Evolutionary conservation across 2,113 vertebrate genomes (phyloP), one percentile per base, ranked within the genome.

Genomic region (Gadus chalcogrammus): DNA sequence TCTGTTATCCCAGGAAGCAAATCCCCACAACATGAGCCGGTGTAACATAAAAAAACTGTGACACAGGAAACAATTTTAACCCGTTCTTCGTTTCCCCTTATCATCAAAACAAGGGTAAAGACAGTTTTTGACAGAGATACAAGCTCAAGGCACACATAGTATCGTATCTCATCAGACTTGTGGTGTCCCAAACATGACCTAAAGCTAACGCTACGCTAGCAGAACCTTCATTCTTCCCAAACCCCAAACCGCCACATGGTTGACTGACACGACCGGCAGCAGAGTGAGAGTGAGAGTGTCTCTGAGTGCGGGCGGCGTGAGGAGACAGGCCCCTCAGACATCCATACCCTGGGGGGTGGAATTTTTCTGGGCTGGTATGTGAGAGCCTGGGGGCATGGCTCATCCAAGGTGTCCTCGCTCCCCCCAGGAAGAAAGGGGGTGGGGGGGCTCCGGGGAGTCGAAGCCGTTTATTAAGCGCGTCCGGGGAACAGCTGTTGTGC

Each of bases 401-500:
- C 74, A 71, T 81, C 79, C 73, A 65, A 69, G 76, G 72, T 58
- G 59, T 74, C 67, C 75, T 85, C 81, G 80, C 71, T 75, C 78
- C 73, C 78, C 75, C 69, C n/a, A 59, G 70, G 75, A 75, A 76
- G 66, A 68, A 79, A 77, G 78, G 75, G 35, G 67, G 16, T 24
- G 74, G 76, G 80, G 80, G 74, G 80, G 80, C 76, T 77, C 64
- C 48, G 16, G 61, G 82, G 68, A 65, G 74, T 67, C 73, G 71
- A 72, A 84, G 83, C 81, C 90, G 89, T 90, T 92, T 89, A 92
- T 92, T 90, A 91, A 77, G 74, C 75, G 81, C 77, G 83, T 17
- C 76, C 76, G 77, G 76, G 79, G 86, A 91, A 90, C 90, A 92
- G 91, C 85, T 92, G 91, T 87, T 80, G 84, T 83, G 83, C 84